Base-by-base conservation (phyloP, 1,140 invertebrate species). In the Megathymus violae region DNA sequence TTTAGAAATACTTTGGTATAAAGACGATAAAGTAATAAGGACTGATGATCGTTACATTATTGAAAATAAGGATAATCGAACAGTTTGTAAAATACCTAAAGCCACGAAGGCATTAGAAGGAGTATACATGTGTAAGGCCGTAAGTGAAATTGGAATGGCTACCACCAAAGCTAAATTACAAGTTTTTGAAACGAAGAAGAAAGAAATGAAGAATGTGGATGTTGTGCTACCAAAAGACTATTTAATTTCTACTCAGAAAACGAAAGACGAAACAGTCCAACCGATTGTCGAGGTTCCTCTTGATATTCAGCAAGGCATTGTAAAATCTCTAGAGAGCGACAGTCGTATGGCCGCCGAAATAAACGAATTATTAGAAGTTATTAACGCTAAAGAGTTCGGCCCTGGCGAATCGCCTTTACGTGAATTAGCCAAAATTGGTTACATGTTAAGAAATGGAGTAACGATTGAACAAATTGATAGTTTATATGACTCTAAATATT, bases 1-100 rank as follows among this genome's bases (percentile, higher is more conserved):
- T 93, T 60, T 87, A 95, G 96, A 96, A 92, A 94, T 98, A 65
- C 94, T 96, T 71, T 99, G 97, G 97, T 98, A 96, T 87, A 95
- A 95, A 82, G 95, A 98, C 81, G 96, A 96, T 74, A 95, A 96
- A 86, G 91, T 96, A 62, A 92, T 98, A 60, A 93, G 94, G 76
- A 95, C 94, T 62, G 94, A 94, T 16, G 94, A 95, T 60, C 94
- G 95, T 80, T 85, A 94, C 9, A 93, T 94, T 82, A 93, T 97
- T 69, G 93, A 93, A 73, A 94, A 96, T 9, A 92, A 95, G 82
- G 94, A 97, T 58, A 94, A 95, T 51, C 95, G 93, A 77, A 95
- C 96, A 1, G 92, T 92, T 11, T 93, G 97, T 58, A 94, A 93
- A 11, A 95, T 98, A 62, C 88, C 93, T 38, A 93, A 94, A 77